These are phyloP conservation scores for human DNA, from an alignment of 2,113 vertebrate genomes.

Conservation along the genomic window DNA sequence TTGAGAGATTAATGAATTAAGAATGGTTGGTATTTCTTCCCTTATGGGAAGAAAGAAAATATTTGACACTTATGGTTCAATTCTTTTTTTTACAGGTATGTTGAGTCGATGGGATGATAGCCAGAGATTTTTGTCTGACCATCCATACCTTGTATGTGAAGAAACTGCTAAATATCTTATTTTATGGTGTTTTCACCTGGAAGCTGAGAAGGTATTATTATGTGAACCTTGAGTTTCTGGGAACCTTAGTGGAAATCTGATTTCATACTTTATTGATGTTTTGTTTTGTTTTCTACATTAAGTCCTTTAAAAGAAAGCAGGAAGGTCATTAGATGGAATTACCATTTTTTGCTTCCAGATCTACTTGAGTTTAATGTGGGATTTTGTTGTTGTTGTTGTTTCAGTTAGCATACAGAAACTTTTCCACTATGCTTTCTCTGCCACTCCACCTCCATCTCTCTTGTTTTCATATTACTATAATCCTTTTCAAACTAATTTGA, in stretches of 20 bases:
- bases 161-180: conserved; percentile 95
- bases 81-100: conserved; percentile 89
- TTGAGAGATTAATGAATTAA: neutral
- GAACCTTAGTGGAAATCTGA: conserved; percentile 26
- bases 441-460: neutral
- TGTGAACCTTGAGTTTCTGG: conserved; percentile 50
- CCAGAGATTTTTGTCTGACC: conserved; percentile 95
- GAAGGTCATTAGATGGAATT: neutral
- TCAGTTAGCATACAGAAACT: neutral
- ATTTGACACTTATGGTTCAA: conserved; percentile 41
- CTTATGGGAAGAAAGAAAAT: neutral
- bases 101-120: conserved; percentile 98
- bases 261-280: neutral
- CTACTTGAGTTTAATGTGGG: neutral
- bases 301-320: conserved; percentile 36
- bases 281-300: neutral
- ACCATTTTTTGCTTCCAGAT: neutral
- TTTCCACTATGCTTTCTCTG: neutral
- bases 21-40: neutral
- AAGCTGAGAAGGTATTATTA: conserved; percentile 92
- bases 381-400: neutral
- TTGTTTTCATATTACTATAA: neutral
- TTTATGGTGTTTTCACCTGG: conserved; percentile 96
- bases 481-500: neutral
- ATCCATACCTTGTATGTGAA: conserved; percentile 95